These are phyloP conservation scores for Plebejus argus DNA, from an alignment of 2,888 invertebrate species.

Conservation along the genomic window DNA sequence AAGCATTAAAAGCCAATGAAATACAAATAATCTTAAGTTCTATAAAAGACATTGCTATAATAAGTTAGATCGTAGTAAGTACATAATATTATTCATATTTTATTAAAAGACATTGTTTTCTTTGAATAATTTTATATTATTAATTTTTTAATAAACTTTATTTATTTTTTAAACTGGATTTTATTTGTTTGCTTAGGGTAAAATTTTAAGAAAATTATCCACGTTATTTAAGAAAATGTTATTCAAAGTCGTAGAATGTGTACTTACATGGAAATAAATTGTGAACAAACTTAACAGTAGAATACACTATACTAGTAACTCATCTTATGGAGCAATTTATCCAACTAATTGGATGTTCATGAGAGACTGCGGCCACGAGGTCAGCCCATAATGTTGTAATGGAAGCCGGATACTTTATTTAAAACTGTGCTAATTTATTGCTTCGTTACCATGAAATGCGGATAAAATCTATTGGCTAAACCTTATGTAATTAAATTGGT, in stretches of 20 bases:
- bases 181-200: neutral
- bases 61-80: no score
- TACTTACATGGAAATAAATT: neutral
- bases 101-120: neutral
- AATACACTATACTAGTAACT: constrained; percentile 40
- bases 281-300: neutral
- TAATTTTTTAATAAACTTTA: neutral
- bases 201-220: no score
- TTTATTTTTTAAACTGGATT: neutral
- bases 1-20: no score
- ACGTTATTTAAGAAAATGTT: no score
- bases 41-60: neutral
- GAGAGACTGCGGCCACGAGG: constrained; percentile 60
- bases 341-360: constrained; percentile 58
- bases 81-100: neutral
- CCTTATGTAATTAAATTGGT: neutral
- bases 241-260: neutral
- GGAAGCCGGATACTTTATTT: constrained; percentile 53
- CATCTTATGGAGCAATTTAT: constrained; percentile 59
- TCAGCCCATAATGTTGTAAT: constrained; percentile 59
- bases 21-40: neutral
- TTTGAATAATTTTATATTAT: neutral
- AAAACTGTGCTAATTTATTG: constrained; percentile 45
- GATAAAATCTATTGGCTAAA: neutral
- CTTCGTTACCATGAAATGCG: constrained; percentile 28